phyloP scores from a whole-genome alignment of 2,888 invertebrate species.

The Anorthoa munda region DNA sequence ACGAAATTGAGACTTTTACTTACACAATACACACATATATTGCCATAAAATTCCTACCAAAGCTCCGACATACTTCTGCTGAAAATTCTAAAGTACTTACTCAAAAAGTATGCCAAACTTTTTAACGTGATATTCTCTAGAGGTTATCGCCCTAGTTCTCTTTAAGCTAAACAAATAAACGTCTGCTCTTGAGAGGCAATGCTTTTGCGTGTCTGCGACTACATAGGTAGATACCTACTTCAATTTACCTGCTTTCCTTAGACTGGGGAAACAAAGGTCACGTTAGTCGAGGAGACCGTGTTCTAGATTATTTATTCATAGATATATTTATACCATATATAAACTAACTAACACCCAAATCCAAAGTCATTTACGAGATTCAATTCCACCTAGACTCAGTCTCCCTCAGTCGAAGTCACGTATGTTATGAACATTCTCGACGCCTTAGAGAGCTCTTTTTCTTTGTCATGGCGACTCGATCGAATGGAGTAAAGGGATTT shows the following conservation, averaged over 20 bases:
- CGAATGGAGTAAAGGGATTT: too few species aligned
- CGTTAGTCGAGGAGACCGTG: constrained; percentile 34
- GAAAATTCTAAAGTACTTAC: not conserved
- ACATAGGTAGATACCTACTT: constrained; percentile 23
- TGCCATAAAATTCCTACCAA: not conserved
- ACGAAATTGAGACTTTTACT: not conserved
- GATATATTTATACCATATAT: too few species aligned
- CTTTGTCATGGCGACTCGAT: too few species aligned
- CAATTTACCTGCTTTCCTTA: constrained; percentile 48
- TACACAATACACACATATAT: not conserved
- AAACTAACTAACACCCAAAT: too few species aligned
- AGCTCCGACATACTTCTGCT: not conserved
- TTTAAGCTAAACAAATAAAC: constrained; percentile 55
- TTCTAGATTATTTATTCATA: not conserved
- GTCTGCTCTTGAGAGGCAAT: constrained; percentile 16
- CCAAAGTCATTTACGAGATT: too few species aligned
- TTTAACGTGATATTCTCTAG: not conserved
- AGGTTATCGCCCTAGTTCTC: constrained; percentile 27
- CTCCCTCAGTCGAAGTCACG: too few species aligned
- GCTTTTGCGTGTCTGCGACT: constrained; percentile 28
- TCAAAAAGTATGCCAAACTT: constrained; percentile 1
- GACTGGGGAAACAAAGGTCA: constrained; percentile 35
- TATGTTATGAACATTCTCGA: too few species aligned
- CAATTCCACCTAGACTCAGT: too few species aligned
- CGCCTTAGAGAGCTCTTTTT: too few species aligned